Base-by-base conservation (phyloP, 1,140 invertebrate species). In the Chironomus striatipennis region DNA sequence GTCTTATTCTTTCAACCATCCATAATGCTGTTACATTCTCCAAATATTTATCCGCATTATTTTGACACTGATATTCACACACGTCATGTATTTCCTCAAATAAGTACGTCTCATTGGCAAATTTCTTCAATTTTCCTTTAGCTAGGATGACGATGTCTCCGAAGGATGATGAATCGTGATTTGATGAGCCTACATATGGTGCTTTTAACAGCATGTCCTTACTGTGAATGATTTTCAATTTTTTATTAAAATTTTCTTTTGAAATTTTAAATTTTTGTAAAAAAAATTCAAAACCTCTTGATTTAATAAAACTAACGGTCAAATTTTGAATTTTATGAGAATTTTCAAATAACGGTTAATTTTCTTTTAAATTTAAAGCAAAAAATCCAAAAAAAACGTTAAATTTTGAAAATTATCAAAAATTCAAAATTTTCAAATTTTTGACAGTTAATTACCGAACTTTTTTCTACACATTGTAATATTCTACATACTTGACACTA, bases 61-160 rank as follows among this genome's bases (percentile, higher is more conserved):
- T 73, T 77, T 81, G 79, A 77, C 81, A 83, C 18, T 79, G 79
- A 57, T 12, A 57, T 47, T 82, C 80, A 73, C 81, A 83, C 73
- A 86, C 82, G 75, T 83, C 83, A 20, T 82, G 80, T 74, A 80
- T 79, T 74, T 87, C 84, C 65, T 88, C 84, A 79, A 89, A 87
- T n/a, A 84, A 79, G 77, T 87, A 88, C 65, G 83, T 79, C 64
- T 84, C 84, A 42, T 82, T 81, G 0, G 78, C 76, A n/a, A 83
- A 79, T 75, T 85, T 82, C 75, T 88, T 82, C 24, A 89, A 77
- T 73, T 85, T 83, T n/a, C 88, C 88, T 77, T 83, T 85, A 4
- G 87, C 86, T 77, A 89, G 77, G 42, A 87, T 84, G 0, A 86
- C 84, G 17, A 89, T 85, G 74, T 89, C 88, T n/a, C 87, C 87